Base-by-base conservation (phyloP, 1,140 invertebrate genomes). In the Lepidurus couesii region DNA sequence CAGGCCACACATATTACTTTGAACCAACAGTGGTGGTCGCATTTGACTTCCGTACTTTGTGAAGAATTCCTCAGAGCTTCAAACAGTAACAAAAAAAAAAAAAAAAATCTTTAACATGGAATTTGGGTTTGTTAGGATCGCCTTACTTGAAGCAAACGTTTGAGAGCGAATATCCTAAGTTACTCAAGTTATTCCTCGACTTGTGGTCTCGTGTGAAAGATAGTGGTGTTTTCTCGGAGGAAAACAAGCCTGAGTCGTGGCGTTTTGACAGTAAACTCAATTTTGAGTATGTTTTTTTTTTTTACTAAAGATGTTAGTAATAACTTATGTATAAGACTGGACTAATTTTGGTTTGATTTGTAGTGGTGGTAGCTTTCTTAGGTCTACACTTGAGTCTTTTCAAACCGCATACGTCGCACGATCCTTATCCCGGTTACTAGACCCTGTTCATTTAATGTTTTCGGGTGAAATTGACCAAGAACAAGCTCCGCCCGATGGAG, bases 331-430 rank as follows among this genome's bases (percentile, higher is more conserved):
- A 65, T 10, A 10, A 10, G 42, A 13, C 44, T 44, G 8, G 24
- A 24, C 24, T 53, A 42, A 10, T 42, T 34, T 34, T 11, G 11
- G 21, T 42, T 16, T 10, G 21, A 24, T 34, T 78, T 16, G 1
- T 24, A 79, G 78, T 75, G 78, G 73, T 11, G 78, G 75, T 45
- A 79, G 34, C 8, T 24, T 75, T 6, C 24, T 79, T 13, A 43
- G 78, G n/a, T 45, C 44, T 16, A 79, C 86, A 7, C 82, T 90
- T 16, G 87, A 88, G 21, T 88, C 90, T 79, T 94, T 95, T 88
- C 94, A 97, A 86, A 95, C 92, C 83, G 91, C 93, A 1, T 97
- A 95, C 84, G 86, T 97, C 73, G 94, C 93, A 0, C 90, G 91
- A 81, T 96, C 93, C 1, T 87, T 96, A 77, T 93, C 92, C 11